Evolutionary conservation across 2,888 invertebrate genomes (phyloP).

Genomic region (Philopedon plagiatum): DNA sequence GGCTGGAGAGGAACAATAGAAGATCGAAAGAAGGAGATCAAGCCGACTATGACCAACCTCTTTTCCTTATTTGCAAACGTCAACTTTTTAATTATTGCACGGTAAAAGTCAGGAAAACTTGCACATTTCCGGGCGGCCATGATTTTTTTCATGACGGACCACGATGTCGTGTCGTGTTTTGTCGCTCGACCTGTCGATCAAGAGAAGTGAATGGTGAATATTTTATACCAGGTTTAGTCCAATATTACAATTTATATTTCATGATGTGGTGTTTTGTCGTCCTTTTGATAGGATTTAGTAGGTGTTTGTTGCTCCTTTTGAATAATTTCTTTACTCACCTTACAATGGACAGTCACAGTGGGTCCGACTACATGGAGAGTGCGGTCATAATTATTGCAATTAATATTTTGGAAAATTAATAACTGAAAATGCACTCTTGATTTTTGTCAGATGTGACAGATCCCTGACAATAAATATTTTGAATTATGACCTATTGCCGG

Average conservation of each 20-base stretch:
- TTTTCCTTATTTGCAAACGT: slow-evolving; percentile 50
- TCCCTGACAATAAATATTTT: no score
- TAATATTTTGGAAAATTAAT: no score
- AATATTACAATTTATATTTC: background rate
- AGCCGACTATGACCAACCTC: slow-evolving; percentile 40
- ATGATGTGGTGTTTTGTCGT: no score
- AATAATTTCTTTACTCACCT: no score
- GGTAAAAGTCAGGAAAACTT: slow-evolving; percentile 37
- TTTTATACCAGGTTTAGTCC: background rate
- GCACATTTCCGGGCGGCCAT: slow-evolving; percentile 45
- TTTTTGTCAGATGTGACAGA: no score
- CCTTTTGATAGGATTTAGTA: no score
- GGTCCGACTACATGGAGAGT: no score
- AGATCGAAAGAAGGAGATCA: slow-evolving; percentile 48
- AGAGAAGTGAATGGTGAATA: slow-evolving; percentile 1
- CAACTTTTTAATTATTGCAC: slow-evolving; percentile 42
- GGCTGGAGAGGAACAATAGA: slow-evolving; percentile 49
- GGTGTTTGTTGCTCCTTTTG: no score
- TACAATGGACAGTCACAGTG: no score
- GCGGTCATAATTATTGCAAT: no score
- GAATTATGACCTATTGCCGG: no score
- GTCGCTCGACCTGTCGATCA: slow-evolving; percentile 3
- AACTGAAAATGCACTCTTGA: no score
- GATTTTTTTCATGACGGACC: slow-evolving; percentile 35
- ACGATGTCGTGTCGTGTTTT: background rate